phyloP scores from a whole-genome alignment of 2,113 vertebrate species.

The Varanus salvator region DNA sequence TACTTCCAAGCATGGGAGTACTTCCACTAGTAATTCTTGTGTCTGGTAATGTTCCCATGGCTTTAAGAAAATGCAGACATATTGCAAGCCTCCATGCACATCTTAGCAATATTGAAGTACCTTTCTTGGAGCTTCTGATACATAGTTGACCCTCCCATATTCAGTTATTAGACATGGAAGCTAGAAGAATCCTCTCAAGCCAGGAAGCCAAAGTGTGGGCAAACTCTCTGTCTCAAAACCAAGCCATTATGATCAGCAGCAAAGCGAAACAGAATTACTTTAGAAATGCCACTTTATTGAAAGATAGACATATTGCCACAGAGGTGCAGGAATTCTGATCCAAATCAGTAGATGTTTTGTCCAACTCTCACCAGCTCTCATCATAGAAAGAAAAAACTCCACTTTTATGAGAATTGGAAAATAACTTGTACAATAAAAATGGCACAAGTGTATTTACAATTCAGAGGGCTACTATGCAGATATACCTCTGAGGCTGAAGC shows the following conservation, averaged over 20 bases:
- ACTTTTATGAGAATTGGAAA: conserved; percentile 5
- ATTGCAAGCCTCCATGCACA: background rate
- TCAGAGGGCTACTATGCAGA: background rate
- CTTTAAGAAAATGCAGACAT: background rate
- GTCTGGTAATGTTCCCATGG: background rate
- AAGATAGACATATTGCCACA: background rate
- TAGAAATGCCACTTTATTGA: background rate
- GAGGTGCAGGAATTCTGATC: background rate
- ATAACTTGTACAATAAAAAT: background rate
- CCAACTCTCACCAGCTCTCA: background rate
- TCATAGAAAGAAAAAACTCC: background rate
- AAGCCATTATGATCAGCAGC: background rate
- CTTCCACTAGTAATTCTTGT: background rate
- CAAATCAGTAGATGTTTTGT: background rate
- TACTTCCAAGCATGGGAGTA: background rate
- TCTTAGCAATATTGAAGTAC: background rate
- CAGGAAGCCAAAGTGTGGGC: background rate
- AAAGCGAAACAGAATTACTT: conserved; percentile 8
- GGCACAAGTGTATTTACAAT: conserved; percentile 1
- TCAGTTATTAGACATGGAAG: background rate
- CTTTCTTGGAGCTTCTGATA: background rate
- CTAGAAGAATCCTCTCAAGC: background rate
- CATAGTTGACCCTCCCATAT: background rate
- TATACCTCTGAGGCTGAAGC: background rate
- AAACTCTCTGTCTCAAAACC: background rate